Evolutionary conservation across 2,888 invertebrate species (phyloP).

Genomic region (Drosophila testacea): DNA sequence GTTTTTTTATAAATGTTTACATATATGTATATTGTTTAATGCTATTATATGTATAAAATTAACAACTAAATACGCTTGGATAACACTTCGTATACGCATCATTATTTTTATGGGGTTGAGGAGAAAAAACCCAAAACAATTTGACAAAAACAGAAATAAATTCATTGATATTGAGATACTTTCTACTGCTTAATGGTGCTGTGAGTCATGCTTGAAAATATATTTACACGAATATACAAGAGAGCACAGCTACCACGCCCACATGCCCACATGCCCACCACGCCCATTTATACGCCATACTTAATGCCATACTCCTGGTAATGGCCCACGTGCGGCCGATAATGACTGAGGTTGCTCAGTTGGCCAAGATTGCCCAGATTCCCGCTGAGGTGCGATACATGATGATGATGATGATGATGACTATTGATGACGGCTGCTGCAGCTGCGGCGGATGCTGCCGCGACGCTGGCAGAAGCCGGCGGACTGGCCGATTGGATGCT

Average conservation of each 20-base stretch:
- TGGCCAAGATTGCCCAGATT: constrained; percentile 84
- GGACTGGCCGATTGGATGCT: constrained; percentile 85
- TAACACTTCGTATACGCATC: not conserved
- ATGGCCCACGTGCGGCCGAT: constrained; percentile 84
- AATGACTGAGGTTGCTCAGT: constrained; percentile 84
- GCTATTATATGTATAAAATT: constrained; percentile 44
- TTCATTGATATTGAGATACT: constrained; percentile 60
- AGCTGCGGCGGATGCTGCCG: constrained; percentile 74
- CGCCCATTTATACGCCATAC: constrained; percentile 83
- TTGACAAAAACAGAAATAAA: constrained; percentile 24
- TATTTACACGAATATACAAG: constrained; percentile 77
- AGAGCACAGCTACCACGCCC: constrained; percentile 65
- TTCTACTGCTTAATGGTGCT: constrained; percentile 42
- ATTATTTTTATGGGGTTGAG: not conserved
- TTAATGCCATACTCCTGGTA: constrained; percentile 85
- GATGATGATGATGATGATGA: constrained; percentile 83
- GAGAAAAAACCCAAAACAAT: constrained; percentile 23
- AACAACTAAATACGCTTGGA: constrained; percentile 37
- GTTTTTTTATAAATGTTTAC: constrained; percentile 23
- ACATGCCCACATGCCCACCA: not conserved
- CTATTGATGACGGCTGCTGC: constrained; percentile 82
- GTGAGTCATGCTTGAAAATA: constrained; percentile 69
- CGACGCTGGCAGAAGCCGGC: constrained; percentile 77
- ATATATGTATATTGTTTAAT: constrained; percentile 31
- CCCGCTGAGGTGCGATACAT: constrained; percentile 80